Conservation (phyloP, 2,113 vertebrate species). For the Vulpes ferrilata region DNA sequence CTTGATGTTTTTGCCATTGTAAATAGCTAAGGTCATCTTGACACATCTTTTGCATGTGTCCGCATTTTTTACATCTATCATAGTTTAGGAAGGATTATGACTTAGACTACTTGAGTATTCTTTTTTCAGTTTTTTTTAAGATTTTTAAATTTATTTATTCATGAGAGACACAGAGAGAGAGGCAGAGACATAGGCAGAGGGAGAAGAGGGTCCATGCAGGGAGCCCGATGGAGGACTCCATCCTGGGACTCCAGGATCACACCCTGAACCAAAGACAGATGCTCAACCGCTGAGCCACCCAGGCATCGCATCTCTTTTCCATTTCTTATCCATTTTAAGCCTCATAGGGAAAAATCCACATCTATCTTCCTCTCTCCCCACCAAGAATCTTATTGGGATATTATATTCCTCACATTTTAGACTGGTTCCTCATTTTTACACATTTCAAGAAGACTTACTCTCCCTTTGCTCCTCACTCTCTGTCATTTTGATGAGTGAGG, state of each 20-base stretch:
- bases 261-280: no score
- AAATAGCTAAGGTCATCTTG: background rate
- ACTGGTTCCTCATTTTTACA: background rate
- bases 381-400: background rate
- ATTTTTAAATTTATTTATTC: no score
- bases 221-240: no score
- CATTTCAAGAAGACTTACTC: background rate
- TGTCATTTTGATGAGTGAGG: background rate
- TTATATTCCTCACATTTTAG: background rate
- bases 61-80: background rate
- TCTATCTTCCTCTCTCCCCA: rapidly evolving
- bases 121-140: background rate
- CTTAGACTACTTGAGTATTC: background rate
- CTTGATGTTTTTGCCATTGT: background rate
- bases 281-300: no score
- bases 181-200: no score
- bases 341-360: background rate
- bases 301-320: background rate
- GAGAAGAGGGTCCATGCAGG: no score
- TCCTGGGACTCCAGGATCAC: no score
- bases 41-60: background rate
- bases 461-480: no score
- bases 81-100: background rate
- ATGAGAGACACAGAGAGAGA: no score
- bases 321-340: background rate